Evolutionary conservation across 2,888 invertebrate genomes (phyloP).

Genomic region (Drosophila seclusa): DNA sequence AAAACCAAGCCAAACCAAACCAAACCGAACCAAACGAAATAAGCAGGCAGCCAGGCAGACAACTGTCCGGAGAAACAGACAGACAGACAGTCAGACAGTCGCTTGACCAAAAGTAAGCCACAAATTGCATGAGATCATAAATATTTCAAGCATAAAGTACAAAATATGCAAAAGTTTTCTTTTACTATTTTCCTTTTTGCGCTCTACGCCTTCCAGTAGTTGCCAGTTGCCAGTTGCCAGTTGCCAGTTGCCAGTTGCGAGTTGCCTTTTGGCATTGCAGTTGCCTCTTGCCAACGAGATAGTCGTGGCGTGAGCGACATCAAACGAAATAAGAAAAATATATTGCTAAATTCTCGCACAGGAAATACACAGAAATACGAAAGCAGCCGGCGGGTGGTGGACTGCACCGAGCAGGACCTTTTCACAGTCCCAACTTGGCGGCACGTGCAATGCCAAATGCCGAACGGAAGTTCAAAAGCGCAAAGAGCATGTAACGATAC

Average conservation of each 20-base stretch:
- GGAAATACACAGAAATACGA: constrained; percentile 41
- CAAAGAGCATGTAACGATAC: constrained; percentile 70
- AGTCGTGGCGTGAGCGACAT: constrained; percentile 38
- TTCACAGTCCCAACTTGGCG: constrained; percentile 29
- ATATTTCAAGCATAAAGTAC: constrained; percentile 80
- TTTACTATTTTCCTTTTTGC: constrained; percentile 51
- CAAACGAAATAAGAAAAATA: constrained; percentile 72
- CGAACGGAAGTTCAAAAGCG: constrained; percentile 73
- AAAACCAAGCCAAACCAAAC: background rate
- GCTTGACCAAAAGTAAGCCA: constrained; percentile 74
- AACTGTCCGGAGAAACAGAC: constrained; percentile 35
- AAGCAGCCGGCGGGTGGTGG: constrained; percentile 42
- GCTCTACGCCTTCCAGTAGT: constrained; percentile 43
- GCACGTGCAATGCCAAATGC: constrained; percentile 74
- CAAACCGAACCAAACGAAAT: constrained; percentile 6
- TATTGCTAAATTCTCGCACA: constrained; percentile 71
- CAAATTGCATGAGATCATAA: constrained; percentile 79
- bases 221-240: constrained; percentile 28
- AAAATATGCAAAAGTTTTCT: constrained; percentile 78
- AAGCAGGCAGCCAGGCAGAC: constrained; percentile 12
- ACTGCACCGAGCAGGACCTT: constrained; percentile 12
- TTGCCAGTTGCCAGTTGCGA: constrained; percentile 27
- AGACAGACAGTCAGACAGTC: constrained; percentile 40
- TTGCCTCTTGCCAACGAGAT: constrained; percentile 31
- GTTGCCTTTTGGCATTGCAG: constrained; percentile 22